These are phyloP conservation scores for Cyclophora albipunctata DNA, from an alignment of 2,888 invertebrate species.

Conservation along the genomic window DNA sequence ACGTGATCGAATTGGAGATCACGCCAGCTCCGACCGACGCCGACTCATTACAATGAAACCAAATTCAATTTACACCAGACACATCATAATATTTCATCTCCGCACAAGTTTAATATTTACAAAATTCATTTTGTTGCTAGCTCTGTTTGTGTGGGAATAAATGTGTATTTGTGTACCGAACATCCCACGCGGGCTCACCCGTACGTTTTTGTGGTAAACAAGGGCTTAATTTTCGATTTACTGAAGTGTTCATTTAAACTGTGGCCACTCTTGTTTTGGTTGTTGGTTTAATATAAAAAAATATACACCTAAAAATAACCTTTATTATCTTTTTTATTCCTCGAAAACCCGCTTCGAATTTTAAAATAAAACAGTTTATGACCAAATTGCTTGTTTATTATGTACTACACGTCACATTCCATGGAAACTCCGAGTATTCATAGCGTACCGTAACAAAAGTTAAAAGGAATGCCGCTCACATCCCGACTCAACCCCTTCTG, in stretches of 20 bases:
- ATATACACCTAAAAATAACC: conserved; percentile 9
- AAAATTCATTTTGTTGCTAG: conserved; percentile 33
- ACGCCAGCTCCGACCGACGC: conserved; percentile 55
- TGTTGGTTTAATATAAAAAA: conserved; percentile 5
- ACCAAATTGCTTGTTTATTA: conserved; percentile 1
- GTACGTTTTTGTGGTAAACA: conserved; percentile 28
- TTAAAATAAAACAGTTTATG: conserved; percentile 1
- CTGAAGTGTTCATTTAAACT: conserved; percentile 21
- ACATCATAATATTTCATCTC: conserved; percentile 65
- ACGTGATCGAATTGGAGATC: conserved; percentile 71
- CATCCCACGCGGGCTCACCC: conserved; percentile 22
- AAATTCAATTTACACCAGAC: conserved; percentile 66
- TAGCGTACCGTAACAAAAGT: conserved; percentile 10
- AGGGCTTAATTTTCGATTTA: conserved; percentile 33
- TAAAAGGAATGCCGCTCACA: conserved; percentile 20
- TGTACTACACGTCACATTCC: background rate
- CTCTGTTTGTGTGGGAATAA: conserved; percentile 42
- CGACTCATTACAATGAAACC: conserved; percentile 70
- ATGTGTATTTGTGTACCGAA: conserved; percentile 27
- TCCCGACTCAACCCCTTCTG: conserved; percentile 46
- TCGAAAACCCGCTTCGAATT: background rate
- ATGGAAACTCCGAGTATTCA: conserved; percentile 5
- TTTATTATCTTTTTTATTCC: background rate
- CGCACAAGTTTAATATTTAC: conserved; percentile 43
- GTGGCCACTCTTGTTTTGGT: conserved; percentile 11